Conservation (phyloP, 2,797 vertebrate species). For the Leptodactylus fallax region DNA sequence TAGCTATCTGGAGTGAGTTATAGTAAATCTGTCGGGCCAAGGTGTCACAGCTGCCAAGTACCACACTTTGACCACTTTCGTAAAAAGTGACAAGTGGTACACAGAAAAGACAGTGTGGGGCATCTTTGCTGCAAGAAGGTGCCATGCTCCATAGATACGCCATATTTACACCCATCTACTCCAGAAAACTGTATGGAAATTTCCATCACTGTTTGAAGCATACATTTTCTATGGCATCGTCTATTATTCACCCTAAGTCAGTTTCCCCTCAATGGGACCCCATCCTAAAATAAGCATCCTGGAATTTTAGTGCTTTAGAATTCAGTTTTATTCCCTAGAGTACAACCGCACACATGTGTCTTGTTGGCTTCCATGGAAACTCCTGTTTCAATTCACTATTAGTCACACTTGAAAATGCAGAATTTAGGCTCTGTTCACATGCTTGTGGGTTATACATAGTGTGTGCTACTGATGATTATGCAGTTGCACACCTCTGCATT, state of each 20-base stretch:
- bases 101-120: too few relatives aligned
- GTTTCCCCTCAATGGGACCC: constrained; percentile 7
- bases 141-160: too few relatives aligned
- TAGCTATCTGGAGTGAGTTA: too few relatives aligned
- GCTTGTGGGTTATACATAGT: background rate
- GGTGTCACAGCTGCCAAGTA: too few relatives aligned
- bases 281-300: background rate
- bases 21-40: too few relatives aligned
- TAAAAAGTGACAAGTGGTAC: too few relatives aligned
- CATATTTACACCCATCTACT: too few relatives aligned
- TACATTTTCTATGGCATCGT: background rate
- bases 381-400: background rate
- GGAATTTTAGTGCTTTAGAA: background rate
- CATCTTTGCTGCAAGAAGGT: too few relatives aligned
- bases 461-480: too few relatives aligned
- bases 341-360: background rate
- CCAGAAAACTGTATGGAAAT: background rate
- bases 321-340: background rate
- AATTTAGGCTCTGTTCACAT: background rate
- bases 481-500: too few relatives aligned
- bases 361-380: background rate
- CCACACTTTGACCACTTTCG: too few relatives aligned
- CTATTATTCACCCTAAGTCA: background rate
- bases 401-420: background rate
- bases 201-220: background rate